Percentiles rank a stretch among this genome's conserved stretches.
phyloP scores from a whole-genome alignment of 2,113 vertebrate species.

The Cyanistes caeruleus region DNA sequence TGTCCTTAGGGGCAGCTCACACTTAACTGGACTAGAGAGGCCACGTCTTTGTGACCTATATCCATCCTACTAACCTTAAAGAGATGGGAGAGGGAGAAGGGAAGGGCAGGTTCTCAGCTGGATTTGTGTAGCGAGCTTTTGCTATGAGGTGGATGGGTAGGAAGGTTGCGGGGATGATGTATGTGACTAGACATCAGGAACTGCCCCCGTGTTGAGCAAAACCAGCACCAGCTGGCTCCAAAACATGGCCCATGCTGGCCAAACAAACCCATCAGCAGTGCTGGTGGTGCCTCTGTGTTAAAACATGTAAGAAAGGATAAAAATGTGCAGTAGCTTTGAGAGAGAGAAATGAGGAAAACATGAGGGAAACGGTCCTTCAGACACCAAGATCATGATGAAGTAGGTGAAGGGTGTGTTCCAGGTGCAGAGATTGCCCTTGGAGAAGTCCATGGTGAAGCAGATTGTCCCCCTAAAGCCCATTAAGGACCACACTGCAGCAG shows the following conservation, averaged over 20 bases:
- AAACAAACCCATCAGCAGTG: not conserved
- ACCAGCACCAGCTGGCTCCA: not conserved
- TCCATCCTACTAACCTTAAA: not conserved
- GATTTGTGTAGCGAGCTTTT: not conserved
- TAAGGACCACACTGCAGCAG: not conserved
- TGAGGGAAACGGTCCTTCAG: not conserved
- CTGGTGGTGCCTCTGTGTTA: not conserved
- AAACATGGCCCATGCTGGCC: not conserved
- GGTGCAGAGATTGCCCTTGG: fast-evolving
- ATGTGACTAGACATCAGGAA: not conserved
- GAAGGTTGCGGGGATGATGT: not conserved
- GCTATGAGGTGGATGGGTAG: not conserved
- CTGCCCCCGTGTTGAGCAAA: not conserved
- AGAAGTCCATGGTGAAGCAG: not conserved
- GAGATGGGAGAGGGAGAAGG: not conserved
- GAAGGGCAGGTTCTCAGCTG: not conserved
- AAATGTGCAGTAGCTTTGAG: not conserved
- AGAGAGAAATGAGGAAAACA: not conserved
- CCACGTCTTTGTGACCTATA: not conserved
- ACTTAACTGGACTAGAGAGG: not conserved
- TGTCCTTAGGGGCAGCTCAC: not conserved
- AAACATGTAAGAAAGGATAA: not conserved
- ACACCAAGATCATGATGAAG: not conserved
- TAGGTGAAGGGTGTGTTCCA: not conserved
- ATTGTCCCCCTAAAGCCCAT: not conserved